Conservation (phyloP, 2,797 vertebrate species). For the Ceryle rudis region DNA sequence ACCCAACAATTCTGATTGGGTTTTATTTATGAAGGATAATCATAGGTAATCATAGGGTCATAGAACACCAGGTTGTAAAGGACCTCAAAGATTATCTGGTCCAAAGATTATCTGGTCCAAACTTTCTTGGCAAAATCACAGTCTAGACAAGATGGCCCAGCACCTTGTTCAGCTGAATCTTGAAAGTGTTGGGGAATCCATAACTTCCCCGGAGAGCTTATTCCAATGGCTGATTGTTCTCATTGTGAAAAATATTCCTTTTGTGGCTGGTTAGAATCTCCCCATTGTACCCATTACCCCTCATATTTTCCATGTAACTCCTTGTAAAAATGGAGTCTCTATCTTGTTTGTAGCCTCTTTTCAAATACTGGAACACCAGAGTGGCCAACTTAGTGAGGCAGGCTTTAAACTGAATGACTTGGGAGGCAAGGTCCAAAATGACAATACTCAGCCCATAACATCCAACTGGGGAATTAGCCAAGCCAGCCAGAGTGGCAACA, state of each 20-base stretch:
- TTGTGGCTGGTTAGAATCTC: neutral
- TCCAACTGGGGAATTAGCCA: neutral
- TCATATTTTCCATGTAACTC: neutral
- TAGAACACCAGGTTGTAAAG: neutral
- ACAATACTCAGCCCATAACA: neutral
- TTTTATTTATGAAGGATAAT: neutral
- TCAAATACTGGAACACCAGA: neutral
- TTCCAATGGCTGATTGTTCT: neutral
- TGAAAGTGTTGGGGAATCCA: neutral
- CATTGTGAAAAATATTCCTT: neutral
- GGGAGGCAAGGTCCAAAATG: no score
- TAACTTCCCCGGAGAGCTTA: neutral
- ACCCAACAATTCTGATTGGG: fast-evolving
- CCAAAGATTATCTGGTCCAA: neutral
- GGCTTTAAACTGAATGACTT: neutral
- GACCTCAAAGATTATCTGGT: neutral
- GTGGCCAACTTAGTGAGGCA: neutral
- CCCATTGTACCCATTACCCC: neutral
- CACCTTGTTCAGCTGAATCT: neutral
- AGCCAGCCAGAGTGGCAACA: neutral
- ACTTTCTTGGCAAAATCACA: neutral
- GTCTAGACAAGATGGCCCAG: neutral
- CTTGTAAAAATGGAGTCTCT: neutral
- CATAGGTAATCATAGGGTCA: neutral
- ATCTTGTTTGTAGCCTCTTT: neutral